Base-by-base conservation (phyloP, 2,888 invertebrate species). In the Netelia fuscicornis region DNA sequence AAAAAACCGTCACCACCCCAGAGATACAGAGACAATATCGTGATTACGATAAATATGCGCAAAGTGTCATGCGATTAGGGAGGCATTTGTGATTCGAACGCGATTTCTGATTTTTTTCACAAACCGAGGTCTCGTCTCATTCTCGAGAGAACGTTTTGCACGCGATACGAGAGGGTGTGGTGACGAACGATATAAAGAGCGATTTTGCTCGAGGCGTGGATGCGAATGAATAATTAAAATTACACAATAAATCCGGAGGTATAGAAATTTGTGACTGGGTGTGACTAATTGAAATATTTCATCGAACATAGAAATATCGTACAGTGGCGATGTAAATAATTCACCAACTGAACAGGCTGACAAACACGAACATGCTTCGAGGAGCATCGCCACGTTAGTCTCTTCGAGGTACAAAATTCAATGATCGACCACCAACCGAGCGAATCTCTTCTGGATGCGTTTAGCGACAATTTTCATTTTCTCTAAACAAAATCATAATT, bases 1-100 rank as follows among this genome's bases (percentile, higher is more conserved):
- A 37, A 37, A 82, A 85, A 80, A 81, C 88, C 88, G 88, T 90
- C 89, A 89, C 89, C 89, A 89, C 89, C 88, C 87, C n/a, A 71
- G 54, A 75, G 78, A 82, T 58, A 65, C 58, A 37, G 20, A 67
- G 25, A 30, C 64, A 83, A 72, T 30, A 44, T 44, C 52, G 60
- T 42, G 60, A 72, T 72, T 44, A 9, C 20, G 52, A n/a, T n/a
- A 8, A 20, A 13, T 20, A 60, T 48, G 13, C 44, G 11, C 62
- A 56, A 58, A 74, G n/a, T 60, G 74, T 54, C 83, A 60, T 70
- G 80, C 83, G 62, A 79, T 70, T 83, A 67, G 37, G 56, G 52
- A 78, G 68, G 72, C 65, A 42, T 79, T 62, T n/a, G 54, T 62
- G 42, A 56, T 58, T n/a, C 58, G n/a, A 58, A n/a, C 58, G 20